Percentiles rank a stretch among this genome's conserved stretches.
These are phyloP conservation scores for Tenrec ecaudatus DNA, from an alignment of 2,113 vertebrate genomes.

Conservation along the genomic window DNA sequence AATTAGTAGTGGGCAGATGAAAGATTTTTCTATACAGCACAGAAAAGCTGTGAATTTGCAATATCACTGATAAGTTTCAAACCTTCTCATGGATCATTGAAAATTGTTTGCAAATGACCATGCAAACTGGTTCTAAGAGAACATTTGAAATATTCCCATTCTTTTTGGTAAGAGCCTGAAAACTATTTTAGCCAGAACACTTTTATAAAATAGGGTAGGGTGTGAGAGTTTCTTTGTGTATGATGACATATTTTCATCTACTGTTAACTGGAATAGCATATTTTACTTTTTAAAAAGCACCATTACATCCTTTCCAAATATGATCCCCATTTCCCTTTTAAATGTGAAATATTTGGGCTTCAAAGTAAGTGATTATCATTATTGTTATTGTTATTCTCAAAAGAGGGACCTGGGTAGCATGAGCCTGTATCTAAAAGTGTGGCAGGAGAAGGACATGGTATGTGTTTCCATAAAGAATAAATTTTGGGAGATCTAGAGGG, in stretches of 20 bases:
- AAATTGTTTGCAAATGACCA: constrained; percentile 51
- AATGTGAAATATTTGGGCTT: background rate
- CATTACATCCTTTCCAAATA: background rate
- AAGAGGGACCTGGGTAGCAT: background rate
- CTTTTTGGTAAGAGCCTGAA: background rate
- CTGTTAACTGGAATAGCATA: background rate
- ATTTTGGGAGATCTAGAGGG: background rate
- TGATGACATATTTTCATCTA: background rate
- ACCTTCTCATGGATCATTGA: constrained; percentile 36
- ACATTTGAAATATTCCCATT: constrained; percentile 3
- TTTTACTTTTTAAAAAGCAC: background rate
- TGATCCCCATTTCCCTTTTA: background rate
- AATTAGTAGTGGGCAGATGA: constrained; percentile 64
- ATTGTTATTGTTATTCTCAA: background rate
- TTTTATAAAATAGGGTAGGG: background rate
- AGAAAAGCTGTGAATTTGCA: constrained; percentile 55
- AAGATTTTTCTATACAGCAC: constrained; percentile 42
- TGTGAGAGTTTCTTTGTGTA: background rate
- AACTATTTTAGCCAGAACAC: background rate
- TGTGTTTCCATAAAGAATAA: background rate
- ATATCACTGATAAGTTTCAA: constrained; percentile 25
- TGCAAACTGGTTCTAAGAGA: background rate
- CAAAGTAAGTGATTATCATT: background rate
- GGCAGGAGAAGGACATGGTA: background rate
- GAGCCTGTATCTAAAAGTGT: background rate